phyloP scores from a whole-genome alignment of 2,113 vertebrate genomes.

The Onychostruthus taczanowskii region DNA sequence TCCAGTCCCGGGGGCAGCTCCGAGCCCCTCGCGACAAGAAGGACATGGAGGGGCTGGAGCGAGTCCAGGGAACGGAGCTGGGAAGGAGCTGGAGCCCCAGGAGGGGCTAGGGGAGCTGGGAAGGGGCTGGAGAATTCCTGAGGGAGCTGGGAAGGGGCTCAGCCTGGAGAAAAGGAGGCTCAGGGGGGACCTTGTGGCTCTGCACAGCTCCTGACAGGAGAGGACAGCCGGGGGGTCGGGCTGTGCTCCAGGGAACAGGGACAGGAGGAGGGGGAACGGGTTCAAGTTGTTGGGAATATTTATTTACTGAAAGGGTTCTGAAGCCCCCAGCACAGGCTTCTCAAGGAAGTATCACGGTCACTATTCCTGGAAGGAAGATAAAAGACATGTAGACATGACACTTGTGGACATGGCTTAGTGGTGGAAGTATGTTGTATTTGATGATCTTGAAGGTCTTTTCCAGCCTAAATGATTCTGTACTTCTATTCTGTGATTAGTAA shows the following conservation, averaged over 20 bases:
- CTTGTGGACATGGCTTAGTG: background rate
- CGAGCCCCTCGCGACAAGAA: background rate
- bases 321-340: background rate
- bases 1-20: background rate
- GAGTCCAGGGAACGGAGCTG: accelerated
- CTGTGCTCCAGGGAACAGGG: background rate
- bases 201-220: background rate
- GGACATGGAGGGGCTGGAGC: background rate
- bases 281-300: background rate
- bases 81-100: background rate
- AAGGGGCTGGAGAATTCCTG: background rate
- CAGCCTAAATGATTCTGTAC: background rate
- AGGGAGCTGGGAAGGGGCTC: background rate
- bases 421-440: background rate
- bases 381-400: background rate
- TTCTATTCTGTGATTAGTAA: background rate
- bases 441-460: background rate
- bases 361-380: background rate
- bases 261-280: background rate
- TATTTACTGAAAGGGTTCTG: background rate
- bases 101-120: accelerated
- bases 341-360: background rate
- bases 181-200: background rate
- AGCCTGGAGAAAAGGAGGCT: background rate
- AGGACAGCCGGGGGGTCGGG: accelerated